Conservation (phyloP, 2,797 vertebrate species). For the Buphagus erythrorhynchus region DNA sequence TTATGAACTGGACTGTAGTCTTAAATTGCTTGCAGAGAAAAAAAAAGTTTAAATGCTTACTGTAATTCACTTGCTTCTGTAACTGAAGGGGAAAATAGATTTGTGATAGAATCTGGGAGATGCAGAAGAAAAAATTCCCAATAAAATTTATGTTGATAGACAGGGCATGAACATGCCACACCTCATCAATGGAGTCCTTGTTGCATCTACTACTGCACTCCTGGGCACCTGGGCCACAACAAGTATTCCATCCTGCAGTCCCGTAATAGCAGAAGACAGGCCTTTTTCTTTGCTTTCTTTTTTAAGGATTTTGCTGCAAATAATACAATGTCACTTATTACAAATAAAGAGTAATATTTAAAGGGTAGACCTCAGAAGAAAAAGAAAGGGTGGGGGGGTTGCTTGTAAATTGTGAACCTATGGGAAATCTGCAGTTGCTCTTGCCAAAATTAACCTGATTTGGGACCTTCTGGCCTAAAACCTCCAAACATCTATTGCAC, state of each 20-base stretch:
- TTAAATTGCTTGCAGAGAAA: not conserved
- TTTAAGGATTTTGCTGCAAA: not conserved
- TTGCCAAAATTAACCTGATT: not conserved
- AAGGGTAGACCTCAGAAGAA: not conserved
- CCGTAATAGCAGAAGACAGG: not conserved
- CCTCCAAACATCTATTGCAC: not conserved
- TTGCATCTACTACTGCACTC: not conserved
- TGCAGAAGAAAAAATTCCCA: not conserved
- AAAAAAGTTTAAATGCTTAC: not conserved
- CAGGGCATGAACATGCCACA: not conserved
- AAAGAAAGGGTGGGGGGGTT: not conserved
- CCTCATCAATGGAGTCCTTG: rapidly evolving
- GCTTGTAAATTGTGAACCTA: not conserved
- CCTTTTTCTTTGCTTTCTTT: not conserved
- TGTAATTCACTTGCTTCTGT: not conserved
- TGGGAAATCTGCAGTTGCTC: not conserved
- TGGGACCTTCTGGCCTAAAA: not conserved
- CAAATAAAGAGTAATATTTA: not conserved
- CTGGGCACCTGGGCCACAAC: not conserved
- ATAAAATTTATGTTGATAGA: not conserved
- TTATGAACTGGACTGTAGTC: not conserved
- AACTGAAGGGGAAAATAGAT: not conserved
- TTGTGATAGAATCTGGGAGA: not conserved
- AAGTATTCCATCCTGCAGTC: not conserved
- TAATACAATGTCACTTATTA: not conserved